Percentiles rank a stretch among this genome's conserved stretches.
phyloP scores from a whole-genome alignment of 2,797 vertebrate species.

The Pyrocephalus nanus region DNA sequence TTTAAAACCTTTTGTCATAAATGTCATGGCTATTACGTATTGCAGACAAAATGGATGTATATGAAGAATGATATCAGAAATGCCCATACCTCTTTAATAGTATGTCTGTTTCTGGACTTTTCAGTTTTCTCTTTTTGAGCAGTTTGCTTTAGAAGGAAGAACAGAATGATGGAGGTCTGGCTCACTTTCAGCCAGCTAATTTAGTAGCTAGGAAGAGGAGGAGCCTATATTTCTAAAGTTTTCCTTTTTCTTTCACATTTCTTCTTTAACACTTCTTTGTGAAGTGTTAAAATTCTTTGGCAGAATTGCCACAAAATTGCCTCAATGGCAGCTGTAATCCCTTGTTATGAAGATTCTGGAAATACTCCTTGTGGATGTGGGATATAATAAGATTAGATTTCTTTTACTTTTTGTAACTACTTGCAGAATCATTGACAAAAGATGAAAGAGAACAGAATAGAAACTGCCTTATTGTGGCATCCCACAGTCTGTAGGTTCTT shows the following conservation, averaged over 20 bases:
- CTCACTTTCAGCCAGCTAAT: not conserved
- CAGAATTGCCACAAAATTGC: not conserved
- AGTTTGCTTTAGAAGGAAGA: not conserved
- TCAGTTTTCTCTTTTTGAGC: not conserved
- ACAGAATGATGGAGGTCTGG: not conserved
- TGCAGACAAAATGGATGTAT: not conserved
- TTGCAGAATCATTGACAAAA: not conserved
- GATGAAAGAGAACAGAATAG: not conserved
- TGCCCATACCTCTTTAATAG: not conserved
- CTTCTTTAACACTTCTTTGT: not conserved
- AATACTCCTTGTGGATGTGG: not conserved
- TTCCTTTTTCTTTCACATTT: not conserved
- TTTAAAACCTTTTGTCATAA: constrained; percentile 21
- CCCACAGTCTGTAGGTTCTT: not conserved
- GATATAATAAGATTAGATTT: not conserved
- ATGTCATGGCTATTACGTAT: not conserved
- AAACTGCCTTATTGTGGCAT: not conserved
- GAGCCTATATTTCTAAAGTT: not conserved
- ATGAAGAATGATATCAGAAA: not conserved
- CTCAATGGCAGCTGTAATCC: not conserved
- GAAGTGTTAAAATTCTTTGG: not conserved
- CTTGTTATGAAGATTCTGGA: not conserved
- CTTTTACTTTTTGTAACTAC: not conserved
- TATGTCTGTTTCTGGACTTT: not conserved
- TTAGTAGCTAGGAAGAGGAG: not conserved